phyloP scores from a whole-genome alignment of 2,113 vertebrate genomes.

The Lepus americanus region DNA sequence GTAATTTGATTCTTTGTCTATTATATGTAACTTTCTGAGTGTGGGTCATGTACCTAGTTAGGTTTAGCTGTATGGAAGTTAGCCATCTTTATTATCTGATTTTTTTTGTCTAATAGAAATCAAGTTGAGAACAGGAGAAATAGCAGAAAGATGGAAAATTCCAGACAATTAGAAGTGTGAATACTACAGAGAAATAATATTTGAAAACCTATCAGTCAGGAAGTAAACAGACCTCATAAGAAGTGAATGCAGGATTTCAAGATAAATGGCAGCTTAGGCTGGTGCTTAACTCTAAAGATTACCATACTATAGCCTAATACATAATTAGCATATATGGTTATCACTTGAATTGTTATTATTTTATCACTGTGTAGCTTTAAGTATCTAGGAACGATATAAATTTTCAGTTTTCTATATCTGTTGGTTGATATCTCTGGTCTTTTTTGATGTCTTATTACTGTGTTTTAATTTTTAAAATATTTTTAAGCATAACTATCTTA shows the following conservation, averaged over 20 bases:
- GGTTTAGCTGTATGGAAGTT: not conserved
- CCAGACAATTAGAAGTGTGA: not conserved
- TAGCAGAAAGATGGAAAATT: conserved; percentile 19
- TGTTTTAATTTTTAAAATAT: conserved; percentile 49
- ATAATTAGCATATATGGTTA: not conserved
- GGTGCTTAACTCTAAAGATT: not conserved
- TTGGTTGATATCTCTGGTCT: not conserved
- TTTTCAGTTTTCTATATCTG: not conserved
- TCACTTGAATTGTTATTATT: not conserved
- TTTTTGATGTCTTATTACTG: conserved; percentile 1
- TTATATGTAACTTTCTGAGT: conserved; percentile 51
- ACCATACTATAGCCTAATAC: not conserved
- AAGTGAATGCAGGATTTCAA: conserved; percentile 14
- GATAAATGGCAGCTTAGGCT: not conserved
- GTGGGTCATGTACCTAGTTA: not conserved
- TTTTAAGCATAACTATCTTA: conserved; percentile 29
- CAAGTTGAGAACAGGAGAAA: conserved; percentile 6
- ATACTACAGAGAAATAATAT: not conserved
- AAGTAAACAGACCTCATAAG: not conserved
- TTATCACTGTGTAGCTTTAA: conserved; percentile 16
- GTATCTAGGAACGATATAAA: conserved; percentile 19
- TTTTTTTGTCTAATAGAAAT: conserved; percentile 27
- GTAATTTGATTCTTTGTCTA: conserved; percentile 86
- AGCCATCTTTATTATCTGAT: not conserved
- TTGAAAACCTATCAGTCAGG: not conserved